Evolutionary conservation across 2,797 vertebrate genomes (phyloP).

Genomic region (Cygnus olor): DNA sequence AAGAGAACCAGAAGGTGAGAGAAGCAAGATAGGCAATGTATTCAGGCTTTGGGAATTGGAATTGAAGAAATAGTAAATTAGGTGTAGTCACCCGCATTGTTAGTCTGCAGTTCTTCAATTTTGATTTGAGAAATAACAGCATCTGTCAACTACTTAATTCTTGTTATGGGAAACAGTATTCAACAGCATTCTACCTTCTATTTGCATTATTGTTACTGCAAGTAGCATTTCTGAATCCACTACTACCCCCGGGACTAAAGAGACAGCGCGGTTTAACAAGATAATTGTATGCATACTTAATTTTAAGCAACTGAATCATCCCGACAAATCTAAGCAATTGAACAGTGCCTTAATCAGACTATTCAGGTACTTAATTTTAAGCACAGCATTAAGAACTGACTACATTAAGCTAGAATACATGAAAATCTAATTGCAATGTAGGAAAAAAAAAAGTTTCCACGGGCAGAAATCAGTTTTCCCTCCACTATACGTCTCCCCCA

Average conservation of each 20-base stretch:
- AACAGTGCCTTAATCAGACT: not conserved
- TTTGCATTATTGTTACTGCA: not conserved
- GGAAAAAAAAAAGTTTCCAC: not conserved
- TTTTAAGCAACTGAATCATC: not conserved
- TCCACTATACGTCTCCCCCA: accelerated
- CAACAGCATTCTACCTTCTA: not conserved
- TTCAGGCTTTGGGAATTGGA: not conserved
- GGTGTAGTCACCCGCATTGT: not conserved
- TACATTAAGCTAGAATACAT: not conserved
- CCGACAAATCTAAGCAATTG: not conserved
- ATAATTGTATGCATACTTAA: not conserved
- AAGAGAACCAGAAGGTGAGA: not conserved
- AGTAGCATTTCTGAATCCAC: not conserved
- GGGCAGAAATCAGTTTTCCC: not conserved
- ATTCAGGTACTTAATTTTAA: not conserved
- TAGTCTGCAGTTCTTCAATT: not conserved
- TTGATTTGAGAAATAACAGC: not conserved
- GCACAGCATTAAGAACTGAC: not conserved
- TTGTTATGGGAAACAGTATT: not conserved
- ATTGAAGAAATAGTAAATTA: not conserved
- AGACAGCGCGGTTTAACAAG: not conserved
- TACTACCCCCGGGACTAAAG: not conserved
- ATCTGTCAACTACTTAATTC: not conserved
- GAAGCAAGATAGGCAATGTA: not conserved
- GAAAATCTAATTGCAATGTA: not conserved